phyloP scores from a whole-genome alignment of 2,888 invertebrate genomes.

The Amorpha juglandis region DNA sequence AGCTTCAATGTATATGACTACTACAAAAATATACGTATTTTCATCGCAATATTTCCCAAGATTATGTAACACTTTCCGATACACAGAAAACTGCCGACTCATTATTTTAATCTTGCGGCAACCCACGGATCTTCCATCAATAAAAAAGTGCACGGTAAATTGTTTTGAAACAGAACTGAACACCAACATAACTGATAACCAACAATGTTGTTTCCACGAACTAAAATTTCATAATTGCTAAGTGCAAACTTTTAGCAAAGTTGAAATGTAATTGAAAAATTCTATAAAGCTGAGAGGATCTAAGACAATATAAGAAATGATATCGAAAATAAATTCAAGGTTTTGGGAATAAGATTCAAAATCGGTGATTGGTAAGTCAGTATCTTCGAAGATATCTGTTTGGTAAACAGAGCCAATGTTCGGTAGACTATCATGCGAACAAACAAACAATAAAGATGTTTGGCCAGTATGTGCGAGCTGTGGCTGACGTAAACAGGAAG shows the following conservation, averaged over 20 bases:
- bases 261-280: conserved; percentile 16
- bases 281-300: too few species aligned
- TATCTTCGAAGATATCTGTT: conserved; percentile 10
- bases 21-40: too few species aligned
- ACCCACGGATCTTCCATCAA: not conserved
- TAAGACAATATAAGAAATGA: not conserved
- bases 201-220: conserved; percentile 9
- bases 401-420: conserved; percentile 23
- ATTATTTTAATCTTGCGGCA: conserved; percentile 15
- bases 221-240: conserved; percentile 14
- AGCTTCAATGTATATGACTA: too few species aligned
- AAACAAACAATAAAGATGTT: conserved; percentile 29
- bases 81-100: not conserved
- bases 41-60: not conserved
- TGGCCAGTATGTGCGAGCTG: conserved; percentile 14
- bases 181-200: not conserved
- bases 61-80: not conserved
- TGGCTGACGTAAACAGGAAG: not conserved
- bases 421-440: conserved; percentile 26
- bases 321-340: not conserved
- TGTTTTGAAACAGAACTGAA: not conserved
- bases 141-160: not conserved
- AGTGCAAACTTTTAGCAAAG: conserved; percentile 15
- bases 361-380: not conserved
- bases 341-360: not conserved